Conservation (phyloP, 2,888 invertebrate species). For the Sphaeridia pumilis region DNA sequence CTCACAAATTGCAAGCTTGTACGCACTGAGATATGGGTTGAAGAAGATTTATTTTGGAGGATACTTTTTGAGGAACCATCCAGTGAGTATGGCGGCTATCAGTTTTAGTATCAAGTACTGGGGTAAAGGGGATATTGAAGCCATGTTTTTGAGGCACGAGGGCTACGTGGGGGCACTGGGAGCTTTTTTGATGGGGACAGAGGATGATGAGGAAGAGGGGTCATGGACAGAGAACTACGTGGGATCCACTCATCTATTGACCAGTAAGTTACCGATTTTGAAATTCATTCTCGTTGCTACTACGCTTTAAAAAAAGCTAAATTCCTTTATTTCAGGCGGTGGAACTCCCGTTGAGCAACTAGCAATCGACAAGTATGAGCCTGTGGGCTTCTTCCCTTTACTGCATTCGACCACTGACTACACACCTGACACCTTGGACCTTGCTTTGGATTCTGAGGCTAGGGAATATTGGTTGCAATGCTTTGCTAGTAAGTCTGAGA, state of each 20-base stretch:
- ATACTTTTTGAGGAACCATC: slow-evolving; percentile 56
- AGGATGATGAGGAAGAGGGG: slow-evolving; percentile 46
- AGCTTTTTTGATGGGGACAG: slow-evolving; percentile 54
- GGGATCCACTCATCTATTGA: slow-evolving; percentile 44
- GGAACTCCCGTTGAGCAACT: slow-evolving; percentile 41
- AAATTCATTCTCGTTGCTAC: too few species aligned
- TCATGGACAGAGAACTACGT: slow-evolving; percentile 59
- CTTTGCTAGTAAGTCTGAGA: slow-evolving; percentile 50
- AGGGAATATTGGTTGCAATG: slow-evolving; percentile 84
- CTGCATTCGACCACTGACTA: slow-evolving; percentile 66
- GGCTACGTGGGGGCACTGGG: slow-evolving; percentile 59
- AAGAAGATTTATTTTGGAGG: slow-evolving; percentile 56
- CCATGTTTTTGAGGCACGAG: slow-evolving; percentile 56
- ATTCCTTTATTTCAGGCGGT: neutral
- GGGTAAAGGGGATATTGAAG: slow-evolving; percentile 54
- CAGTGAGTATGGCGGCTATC: slow-evolving; percentile 56
- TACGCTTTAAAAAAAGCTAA: too few species aligned
- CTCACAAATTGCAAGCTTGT: slow-evolving; percentile 57
- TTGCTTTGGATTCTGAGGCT: slow-evolving; percentile 72
- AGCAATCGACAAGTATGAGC: slow-evolving; percentile 48
- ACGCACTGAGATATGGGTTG: slow-evolving; percentile 52
- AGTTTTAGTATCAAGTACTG: slow-evolving; percentile 54
- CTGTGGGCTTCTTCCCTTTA: slow-evolving; percentile 58
- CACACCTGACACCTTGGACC: slow-evolving; percentile 82
- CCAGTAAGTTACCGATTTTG: too few species aligned